Base-by-base conservation (phyloP, 2,888 invertebrate species). In the Venusia cambrica region DNA sequence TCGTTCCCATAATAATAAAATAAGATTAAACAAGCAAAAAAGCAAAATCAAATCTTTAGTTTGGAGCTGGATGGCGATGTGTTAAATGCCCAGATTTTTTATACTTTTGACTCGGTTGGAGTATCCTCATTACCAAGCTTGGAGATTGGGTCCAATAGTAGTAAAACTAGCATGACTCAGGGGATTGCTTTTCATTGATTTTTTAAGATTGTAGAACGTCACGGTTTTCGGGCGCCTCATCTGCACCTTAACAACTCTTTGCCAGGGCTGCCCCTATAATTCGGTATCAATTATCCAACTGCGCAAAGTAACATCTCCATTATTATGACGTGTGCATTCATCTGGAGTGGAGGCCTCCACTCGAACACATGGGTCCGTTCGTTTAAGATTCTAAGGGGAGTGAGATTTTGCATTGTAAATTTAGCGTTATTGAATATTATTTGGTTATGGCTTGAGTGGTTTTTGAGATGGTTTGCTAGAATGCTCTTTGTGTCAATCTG, bases 341-440 rank as follows among this genome's bases (percentile, higher is more conserved):
- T 52, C 68, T 65, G 54, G 51, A 71, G 72, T 62, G 63, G 48
- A 47, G 48, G 48, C 64, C 59, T 56, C 62, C 62, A 57, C 85
- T 87, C 59, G 71, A 80, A 78, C 85, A 85, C 85, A 85, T 87
- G 85, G 60, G 73, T 59, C 55, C 38, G 54, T 73, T 74, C 81
- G 78, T 80, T 63, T 75, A 73, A 64, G 78, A 74, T 75, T 73
- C 75, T 76, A 75, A 72, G 74, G 63, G 54, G 68, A 58, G 46
- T 41, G 50, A 62, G 64, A 47, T 47, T 38, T 30, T 48, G 48
- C 40, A 42, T 51, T 53, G 45, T 46, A 50, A 48, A 45, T 45
- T 52, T 29, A 34, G 42, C 40, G 46, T 45, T 43, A 48, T 48
- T 42, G 48, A 47, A 44, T 47, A 45, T 41, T 45, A 44, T 47